phyloP scores from a whole-genome alignment of 2,113 vertebrate genomes.

The Opisthocomus hoazin region DNA sequence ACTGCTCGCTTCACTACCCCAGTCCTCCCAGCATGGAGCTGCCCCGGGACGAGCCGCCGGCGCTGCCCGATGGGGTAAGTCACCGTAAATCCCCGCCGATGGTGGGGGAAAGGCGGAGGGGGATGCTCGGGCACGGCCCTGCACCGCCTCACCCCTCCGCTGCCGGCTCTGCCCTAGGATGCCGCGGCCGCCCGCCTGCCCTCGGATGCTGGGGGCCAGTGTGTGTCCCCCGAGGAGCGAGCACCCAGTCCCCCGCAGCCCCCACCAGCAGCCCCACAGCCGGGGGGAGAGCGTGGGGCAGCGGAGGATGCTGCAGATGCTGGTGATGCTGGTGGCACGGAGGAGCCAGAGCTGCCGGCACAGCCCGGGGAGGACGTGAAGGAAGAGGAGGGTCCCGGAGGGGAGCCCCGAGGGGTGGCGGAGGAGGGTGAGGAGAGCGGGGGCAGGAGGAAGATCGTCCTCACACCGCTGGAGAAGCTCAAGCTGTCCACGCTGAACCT shows the following conservation, averaged over 20 bases:
- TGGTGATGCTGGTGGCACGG: not conserved
- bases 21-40: not conserved
- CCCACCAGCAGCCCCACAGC: not conserved
- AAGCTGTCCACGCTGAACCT: constrained; percentile 78
- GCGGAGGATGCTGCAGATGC: not conserved
- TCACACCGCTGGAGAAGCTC: constrained; percentile 73
- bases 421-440: not conserved
- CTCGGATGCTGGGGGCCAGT: not conserved
- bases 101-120: not conserved
- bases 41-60: not conserved
- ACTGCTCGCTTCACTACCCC: constrained; percentile 71
- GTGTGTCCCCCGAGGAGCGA: not conserved
- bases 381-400: not conserved
- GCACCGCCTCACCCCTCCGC: not conserved
- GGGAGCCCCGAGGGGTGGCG: rapidly evolving
- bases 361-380: not conserved
- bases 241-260: not conserved
- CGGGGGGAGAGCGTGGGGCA: not conserved
- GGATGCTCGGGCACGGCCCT: not conserved
- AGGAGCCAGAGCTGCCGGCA: not conserved
- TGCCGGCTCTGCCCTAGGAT: not conserved
- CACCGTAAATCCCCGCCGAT: rapidly evolving
- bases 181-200: rapidly evolving
- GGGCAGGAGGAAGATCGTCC: constrained; percentile 56
- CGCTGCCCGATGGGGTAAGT: not conserved